phyloP scores from a whole-genome alignment of 1,140 invertebrate genomes.

The Drosophila sp. region DNA sequence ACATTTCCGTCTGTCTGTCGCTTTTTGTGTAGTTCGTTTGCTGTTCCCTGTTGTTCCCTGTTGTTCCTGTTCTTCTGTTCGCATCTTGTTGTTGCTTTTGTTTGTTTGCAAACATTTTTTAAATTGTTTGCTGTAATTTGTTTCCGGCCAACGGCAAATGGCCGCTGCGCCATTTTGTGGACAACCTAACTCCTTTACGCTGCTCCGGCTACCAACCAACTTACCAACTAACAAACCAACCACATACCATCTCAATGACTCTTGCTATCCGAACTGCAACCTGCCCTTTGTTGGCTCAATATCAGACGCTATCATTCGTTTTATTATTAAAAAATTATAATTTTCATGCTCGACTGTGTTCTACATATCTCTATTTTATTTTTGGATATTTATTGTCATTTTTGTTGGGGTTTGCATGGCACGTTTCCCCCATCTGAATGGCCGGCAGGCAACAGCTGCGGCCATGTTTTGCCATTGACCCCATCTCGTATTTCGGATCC shows the following conservation, averaged over 20 bases:
- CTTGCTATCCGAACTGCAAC: neutral
- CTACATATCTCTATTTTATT: constrained; percentile 40
- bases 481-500: constrained; percentile 5
- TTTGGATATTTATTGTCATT: constrained; percentile 17
- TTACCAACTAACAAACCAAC: neutral
- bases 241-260: constrained; percentile 18
- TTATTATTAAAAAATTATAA: constrained; percentile 80
- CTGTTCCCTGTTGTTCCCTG: constrained; percentile 48
- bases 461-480: constrained; percentile 2
- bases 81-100: constrained; percentile 45
- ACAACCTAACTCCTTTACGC: neutral
- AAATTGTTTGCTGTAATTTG: constrained; percentile 83
- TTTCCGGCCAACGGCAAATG: constrained; percentile 76
- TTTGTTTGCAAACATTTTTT: constrained; percentile 83
- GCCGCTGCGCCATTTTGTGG: constrained; percentile 70
- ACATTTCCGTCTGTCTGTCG: constrained; percentile 62
- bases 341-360: constrained; percentile 64
- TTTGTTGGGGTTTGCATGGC: constrained; percentile 22
- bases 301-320: constrained; percentile 48
- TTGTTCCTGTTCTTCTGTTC: constrained; percentile 42
- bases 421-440: constrained; percentile 25
- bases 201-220: neutral
- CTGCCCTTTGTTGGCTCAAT: constrained; percentile 32
- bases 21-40: constrained; percentile 48
- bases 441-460: constrained; percentile 47